phyloP scores from a whole-genome alignment of 1,140 invertebrate species.

The Drosophila azteca region DNA sequence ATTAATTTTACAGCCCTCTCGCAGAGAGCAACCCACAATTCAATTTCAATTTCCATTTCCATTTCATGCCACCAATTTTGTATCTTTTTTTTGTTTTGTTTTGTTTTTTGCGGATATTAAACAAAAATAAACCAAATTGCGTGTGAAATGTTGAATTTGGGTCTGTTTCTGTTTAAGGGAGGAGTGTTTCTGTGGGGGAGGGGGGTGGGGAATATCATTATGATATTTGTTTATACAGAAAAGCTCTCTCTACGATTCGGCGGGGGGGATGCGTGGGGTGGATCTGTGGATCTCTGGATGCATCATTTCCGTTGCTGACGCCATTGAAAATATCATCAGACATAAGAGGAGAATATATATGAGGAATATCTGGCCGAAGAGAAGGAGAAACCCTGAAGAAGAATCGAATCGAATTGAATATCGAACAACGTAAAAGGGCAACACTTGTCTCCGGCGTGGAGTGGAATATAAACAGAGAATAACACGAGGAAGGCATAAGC shows the following conservation, averaged over 20 bases:
- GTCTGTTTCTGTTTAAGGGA: slow-evolving; percentile 3
- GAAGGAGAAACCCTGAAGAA: background rate
- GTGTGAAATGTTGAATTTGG: slow-evolving; percentile 65
- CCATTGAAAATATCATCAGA: slow-evolving; percentile 52
- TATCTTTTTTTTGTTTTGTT: background rate
- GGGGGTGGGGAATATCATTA: background rate
- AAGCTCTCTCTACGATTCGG: slow-evolving; percentile 52
- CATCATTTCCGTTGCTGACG: slow-evolving; percentile 77
- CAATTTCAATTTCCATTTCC: slow-evolving; percentile 23
- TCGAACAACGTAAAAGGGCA: slow-evolving; percentile 18
- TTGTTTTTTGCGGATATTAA: slow-evolving; percentile 25
- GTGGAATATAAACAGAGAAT: slow-evolving; percentile 41
- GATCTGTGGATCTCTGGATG: slow-evolving; percentile 32
- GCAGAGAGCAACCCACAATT: slow-evolving; percentile 19
- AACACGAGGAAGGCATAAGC: slow-evolving; percentile 1
- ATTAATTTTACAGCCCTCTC: slow-evolving; percentile 32
- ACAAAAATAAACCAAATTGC: slow-evolving; percentile 67
- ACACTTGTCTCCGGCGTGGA: slow-evolving; percentile 39
- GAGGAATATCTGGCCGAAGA: background rate
- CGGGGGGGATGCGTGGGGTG: slow-evolving; percentile 12
- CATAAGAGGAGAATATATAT: too few relatives aligned
- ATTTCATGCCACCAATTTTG: slow-evolving; percentile 1
- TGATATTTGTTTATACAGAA: slow-evolving; percentile 58
- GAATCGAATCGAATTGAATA: too few relatives aligned
- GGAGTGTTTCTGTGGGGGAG: too few relatives aligned